Evolutionary conservation across 2,797 vertebrate genomes (phyloP).

Genomic region (Lycodopsis pacificus): DNA sequence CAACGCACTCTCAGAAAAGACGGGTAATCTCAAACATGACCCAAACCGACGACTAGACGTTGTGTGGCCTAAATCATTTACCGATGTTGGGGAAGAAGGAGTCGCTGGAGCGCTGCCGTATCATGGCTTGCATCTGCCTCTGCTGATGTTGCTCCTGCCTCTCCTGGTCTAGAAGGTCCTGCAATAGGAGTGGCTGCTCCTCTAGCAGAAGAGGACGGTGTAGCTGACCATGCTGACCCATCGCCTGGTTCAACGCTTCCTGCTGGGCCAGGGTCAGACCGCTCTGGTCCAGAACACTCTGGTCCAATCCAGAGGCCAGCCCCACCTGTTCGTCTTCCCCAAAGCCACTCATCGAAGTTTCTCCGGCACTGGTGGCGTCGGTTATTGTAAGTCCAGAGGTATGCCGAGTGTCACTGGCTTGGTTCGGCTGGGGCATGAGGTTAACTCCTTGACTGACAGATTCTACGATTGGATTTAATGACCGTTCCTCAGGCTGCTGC

Average conservation of each 20-base stretch:
- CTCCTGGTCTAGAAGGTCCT: conserved; percentile 98
- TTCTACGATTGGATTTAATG: conserved; percentile 81
- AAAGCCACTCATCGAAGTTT: conserved; percentile 80
- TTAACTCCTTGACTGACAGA: conserved; percentile 84
- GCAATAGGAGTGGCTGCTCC: conserved; percentile 95
- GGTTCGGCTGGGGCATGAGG: conserved; percentile 83
- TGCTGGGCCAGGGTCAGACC: conserved; percentile 86
- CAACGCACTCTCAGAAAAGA: conserved; percentile 11
- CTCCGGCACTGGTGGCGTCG: conserved; percentile 75
- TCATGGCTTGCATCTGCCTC: conserved; percentile 99
- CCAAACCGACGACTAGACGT: background rate
- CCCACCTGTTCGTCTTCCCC: conserved; percentile 84
- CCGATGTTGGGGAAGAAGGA: conserved; percentile 98
- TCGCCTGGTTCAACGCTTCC: conserved; percentile 81
- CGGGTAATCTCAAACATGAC: background rate
- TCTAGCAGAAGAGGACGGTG: conserved; percentile 93
- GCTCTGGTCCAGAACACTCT: conserved; percentile 72
- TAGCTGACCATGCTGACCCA: conserved; percentile 87
- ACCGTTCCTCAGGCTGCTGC: conserved; percentile 87
- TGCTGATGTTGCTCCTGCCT: conserved; percentile 98
- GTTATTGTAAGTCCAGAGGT: conserved; percentile 70
- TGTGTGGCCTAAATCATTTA: conserved; percentile 68
- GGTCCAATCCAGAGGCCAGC: conserved; percentile 80
- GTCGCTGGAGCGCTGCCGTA: conserved; percentile 94
- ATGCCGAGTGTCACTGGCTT: conserved; percentile 78